phyloP scores from a whole-genome alignment of 2,113 vertebrate genomes.

The Cyprinodon brontotheroides region DNA sequence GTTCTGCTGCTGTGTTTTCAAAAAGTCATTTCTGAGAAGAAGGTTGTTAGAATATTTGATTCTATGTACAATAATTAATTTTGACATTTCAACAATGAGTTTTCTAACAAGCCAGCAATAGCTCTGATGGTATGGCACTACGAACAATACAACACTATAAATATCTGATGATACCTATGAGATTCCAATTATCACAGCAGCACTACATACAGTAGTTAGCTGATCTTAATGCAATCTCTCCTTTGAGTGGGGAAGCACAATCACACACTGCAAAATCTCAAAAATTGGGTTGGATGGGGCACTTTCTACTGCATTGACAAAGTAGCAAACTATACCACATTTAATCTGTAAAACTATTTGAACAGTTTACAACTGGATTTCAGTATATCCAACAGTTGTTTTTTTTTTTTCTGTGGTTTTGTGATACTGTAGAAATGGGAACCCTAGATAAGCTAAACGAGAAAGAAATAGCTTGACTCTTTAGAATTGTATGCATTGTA shows the following conservation, averaged over 20 bases:
- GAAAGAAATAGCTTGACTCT: not conserved
- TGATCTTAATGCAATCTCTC: not conserved
- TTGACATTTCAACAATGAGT: constrained; percentile 21
- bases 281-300: too few species aligned
- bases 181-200: not conserved
- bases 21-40: constrained; percentile 28
- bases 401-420: not conserved
- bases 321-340: not conserved
- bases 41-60: constrained; percentile 19
- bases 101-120: constrained; percentile 24
- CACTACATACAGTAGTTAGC: not conserved
- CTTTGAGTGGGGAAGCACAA: not conserved
- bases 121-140: constrained; percentile 3
- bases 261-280: not conserved
- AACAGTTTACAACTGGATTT: constrained; percentile 1
- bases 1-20: constrained; percentile 50
- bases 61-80: constrained; percentile 27
- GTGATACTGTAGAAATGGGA: constrained; percentile 1
- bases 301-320: not conserved
- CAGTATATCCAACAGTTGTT: constrained; percentile 15
- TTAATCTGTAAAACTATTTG: not conserved
- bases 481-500: constrained; percentile 21
- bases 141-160: not conserved
- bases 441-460: constrained; percentile 15
- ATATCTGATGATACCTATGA: not conserved